Evolutionary conservation across 2,888 invertebrate genomes (phyloP).

Genomic region (Hyposoter dolosus): DNA sequence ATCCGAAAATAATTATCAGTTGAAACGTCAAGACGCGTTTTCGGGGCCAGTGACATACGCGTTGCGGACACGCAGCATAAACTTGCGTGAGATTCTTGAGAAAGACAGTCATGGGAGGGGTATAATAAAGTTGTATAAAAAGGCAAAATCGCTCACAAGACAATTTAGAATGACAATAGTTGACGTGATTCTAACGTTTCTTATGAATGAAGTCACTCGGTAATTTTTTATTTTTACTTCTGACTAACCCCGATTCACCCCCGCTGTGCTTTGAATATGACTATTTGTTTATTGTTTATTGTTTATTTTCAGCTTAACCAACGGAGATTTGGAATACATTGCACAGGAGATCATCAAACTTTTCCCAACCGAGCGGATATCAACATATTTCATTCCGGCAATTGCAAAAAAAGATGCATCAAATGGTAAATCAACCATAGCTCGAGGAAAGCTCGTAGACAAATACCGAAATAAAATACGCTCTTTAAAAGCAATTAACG

Average conservation of each 20-base stretch:
- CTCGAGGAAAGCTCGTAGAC: conserved; percentile 39
- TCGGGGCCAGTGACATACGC: background rate
- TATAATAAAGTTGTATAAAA: conserved; percentile 21
- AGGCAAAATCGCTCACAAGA: conserved; percentile 8
- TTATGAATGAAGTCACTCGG: conserved; percentile 14
- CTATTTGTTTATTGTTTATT: background rate
- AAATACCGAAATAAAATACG: conserved; percentile 43
- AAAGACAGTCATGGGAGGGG: conserved; percentile 6
- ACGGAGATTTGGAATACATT: conserved; percentile 31
- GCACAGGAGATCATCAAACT: conserved; percentile 25
- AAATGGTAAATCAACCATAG: conserved; percentile 11
- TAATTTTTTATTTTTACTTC: conserved; percentile 1
- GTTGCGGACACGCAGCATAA: background rate
- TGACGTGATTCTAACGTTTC: conserved; percentile 1
- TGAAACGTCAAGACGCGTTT: conserved; percentile 18
- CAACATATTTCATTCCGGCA: conserved; percentile 32
- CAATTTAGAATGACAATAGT: conserved; percentile 22
- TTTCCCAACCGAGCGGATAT: conserved; percentile 26
- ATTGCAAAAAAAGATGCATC: conserved; percentile 21
- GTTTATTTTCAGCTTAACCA: conserved; percentile 34
- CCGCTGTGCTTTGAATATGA: background rate
- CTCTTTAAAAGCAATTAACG: background rate
- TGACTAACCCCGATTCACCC: background rate
- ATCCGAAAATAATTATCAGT: background rate
- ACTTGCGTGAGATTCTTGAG: conserved; percentile 2